Evolutionary conservation across 2,888 invertebrate genomes (phyloP).

Genomic region (Poecilobothrus nobilitatus): DNA sequence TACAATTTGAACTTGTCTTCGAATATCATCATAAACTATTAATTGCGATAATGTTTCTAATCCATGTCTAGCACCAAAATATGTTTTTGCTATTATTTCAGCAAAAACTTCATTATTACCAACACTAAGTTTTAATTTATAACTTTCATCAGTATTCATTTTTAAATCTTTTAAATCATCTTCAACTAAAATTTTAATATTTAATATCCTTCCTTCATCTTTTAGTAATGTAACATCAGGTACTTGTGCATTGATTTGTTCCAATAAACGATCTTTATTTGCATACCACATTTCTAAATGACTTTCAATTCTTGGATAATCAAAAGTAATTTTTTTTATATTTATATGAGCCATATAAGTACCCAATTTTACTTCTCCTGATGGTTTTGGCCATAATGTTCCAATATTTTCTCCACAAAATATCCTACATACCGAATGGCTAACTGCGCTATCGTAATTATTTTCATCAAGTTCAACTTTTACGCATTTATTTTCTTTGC

Average conservation of each 20-base stretch:
- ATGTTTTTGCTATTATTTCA: constrained; percentile 48
- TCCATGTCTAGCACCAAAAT: constrained; percentile 56
- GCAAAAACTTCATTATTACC: constrained; percentile 43
- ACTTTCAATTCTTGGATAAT: constrained; percentile 29
- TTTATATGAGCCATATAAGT: constrained; percentile 43
- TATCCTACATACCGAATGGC: constrained; percentile 46
- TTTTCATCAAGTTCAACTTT: constrained; percentile 36
- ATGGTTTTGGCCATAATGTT: constrained; percentile 45
- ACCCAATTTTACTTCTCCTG: constrained; percentile 43
- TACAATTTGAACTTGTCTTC: constrained; percentile 50
- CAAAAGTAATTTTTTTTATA: constrained; percentile 37
- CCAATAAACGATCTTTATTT: constrained; percentile 41
- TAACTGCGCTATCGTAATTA: constrained; percentile 37
- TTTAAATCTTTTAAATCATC: constrained; percentile 35
- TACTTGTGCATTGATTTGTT: constrained; percentile 34
- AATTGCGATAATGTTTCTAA: constrained; percentile 49
- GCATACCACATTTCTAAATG: constrained; percentile 33
- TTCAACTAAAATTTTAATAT: constrained; percentile 38
- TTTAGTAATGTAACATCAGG: constrained; percentile 31
- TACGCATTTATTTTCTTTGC: constrained; percentile 32
- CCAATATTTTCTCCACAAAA: constrained; percentile 47
- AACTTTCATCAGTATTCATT: constrained; percentile 51
- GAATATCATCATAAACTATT: constrained; percentile 42
- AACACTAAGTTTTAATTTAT: constrained; percentile 36
- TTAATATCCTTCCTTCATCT: constrained; percentile 43